These are phyloP conservation scores for Serranus cabrilla DNA, from an alignment of 2,797 vertebrate species.

Conservation along the genomic window DNA sequence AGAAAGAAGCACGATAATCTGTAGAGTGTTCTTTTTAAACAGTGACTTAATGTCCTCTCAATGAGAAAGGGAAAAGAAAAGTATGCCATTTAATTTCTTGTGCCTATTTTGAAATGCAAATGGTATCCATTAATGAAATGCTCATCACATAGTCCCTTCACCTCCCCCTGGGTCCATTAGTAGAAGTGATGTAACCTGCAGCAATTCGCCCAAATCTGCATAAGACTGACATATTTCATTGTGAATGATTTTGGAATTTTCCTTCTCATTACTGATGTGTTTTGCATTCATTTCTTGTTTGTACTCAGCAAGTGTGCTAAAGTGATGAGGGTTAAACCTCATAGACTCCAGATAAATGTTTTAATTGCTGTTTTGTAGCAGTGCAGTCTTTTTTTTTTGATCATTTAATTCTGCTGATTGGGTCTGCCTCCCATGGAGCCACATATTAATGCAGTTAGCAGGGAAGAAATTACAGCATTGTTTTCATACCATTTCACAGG, in stretches of 20 bases:
- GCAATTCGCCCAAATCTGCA: conserved; percentile 49
- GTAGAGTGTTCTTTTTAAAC: conserved; percentile 13
- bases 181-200: conserved; percentile 61
- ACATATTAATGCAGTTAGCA: conserved; percentile 37
- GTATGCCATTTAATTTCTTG: conserved; percentile 31
- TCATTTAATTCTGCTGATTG: conserved; percentile 53
- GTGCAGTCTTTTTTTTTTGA: conserved; percentile 33
- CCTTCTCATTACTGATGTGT: conserved; percentile 24
- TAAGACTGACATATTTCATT: conserved; percentile 47
- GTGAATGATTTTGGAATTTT: conserved; percentile 22
- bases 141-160: conserved; percentile 32
- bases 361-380: conserved; percentile 55
- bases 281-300: conserved; percentile 6
- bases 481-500: conserved; percentile 33
- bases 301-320: conserved; percentile 19
- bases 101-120: conserved; percentile 61
- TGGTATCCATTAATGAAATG: conserved; percentile 51
- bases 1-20: conserved; percentile 13
- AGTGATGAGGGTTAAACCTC: conserved; percentile 29
- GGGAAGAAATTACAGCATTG: conserved; percentile 22
- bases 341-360: conserved; percentile 39
- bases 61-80: conserved; percentile 20
- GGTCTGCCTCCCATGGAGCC: conserved; percentile 35
- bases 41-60: conserved; percentile 36
- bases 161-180: conserved; percentile 50